Conservation (phyloP, 2,113 vertebrate genomes). For the Epinephelus cyanopodus region DNA sequence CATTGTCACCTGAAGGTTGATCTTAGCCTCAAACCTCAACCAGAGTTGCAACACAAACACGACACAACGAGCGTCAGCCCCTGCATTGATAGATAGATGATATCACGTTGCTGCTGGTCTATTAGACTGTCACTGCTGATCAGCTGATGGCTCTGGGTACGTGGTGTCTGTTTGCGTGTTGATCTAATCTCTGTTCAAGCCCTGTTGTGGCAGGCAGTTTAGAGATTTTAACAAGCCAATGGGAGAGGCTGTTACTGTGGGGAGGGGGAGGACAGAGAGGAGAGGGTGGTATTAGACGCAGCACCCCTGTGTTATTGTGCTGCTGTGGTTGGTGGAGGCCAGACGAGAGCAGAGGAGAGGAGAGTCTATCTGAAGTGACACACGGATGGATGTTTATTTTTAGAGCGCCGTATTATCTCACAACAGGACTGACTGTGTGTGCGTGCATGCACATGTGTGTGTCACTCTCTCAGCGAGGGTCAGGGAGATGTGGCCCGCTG, state of each 20-base stretch:
- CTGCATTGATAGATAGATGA: constrained; percentile 41
- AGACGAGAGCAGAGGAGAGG: constrained; percentile 34
- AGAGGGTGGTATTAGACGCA: constrained; percentile 17
- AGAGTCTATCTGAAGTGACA: constrained; percentile 82
- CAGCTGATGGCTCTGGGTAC: constrained; percentile 34
- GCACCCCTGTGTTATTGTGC: constrained; percentile 52
- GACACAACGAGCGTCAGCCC: constrained; percentile 1
- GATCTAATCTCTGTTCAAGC: constrained; percentile 56
- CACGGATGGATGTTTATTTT: constrained; percentile 81
- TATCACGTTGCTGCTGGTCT: constrained; percentile 52
- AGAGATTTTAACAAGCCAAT: constrained; percentile 51
- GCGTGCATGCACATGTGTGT: constrained; percentile 30
- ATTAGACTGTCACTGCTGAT: constrained; percentile 53
- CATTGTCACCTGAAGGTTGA: constrained; percentile 72
- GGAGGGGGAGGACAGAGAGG: background rate
- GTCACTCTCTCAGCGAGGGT: constrained; percentile 66
- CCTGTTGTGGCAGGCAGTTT: constrained; percentile 53
- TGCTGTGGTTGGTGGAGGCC: constrained; percentile 44
- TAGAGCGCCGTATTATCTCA: constrained; percentile 80
- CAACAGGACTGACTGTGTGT: constrained; percentile 58
- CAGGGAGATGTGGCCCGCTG: constrained; percentile 75
- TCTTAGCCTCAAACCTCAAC: constrained; percentile 22
- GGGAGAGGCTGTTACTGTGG: constrained; percentile 29
- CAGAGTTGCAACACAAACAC: constrained; percentile 28
- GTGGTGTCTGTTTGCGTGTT: constrained; percentile 41